These are phyloP conservation scores for Phrixothrix hirtus DNA, from an alignment of 2,888 invertebrate genomes.

Conservation along the genomic window DNA sequence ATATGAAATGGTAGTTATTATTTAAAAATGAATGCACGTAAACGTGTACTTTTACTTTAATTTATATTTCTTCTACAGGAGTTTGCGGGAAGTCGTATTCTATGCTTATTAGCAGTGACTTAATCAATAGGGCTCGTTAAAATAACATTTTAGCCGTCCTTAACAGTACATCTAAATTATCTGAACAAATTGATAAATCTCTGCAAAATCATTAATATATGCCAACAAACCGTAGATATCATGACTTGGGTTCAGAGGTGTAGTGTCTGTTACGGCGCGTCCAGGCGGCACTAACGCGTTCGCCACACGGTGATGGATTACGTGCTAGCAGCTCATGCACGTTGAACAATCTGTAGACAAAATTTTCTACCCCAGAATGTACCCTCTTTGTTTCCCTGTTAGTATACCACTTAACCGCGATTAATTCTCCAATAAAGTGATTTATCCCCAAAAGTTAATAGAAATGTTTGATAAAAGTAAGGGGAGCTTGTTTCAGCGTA, in stretches of 20 bases:
- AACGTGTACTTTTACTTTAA: background rate
- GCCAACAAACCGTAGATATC: conserved; percentile 24
- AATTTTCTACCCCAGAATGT: conserved; percentile 18
- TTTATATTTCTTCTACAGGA: background rate
- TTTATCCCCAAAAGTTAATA: conserved; percentile 16
- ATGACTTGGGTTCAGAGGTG: conserved; percentile 18
- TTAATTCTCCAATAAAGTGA: conserved; percentile 15
- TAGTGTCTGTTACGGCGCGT: conserved; percentile 22
- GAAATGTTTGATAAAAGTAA: no score
- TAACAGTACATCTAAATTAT: conserved; percentile 21
- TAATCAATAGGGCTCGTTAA: background rate
- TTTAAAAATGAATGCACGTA: background rate
- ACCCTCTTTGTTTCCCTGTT: conserved; percentile 20
- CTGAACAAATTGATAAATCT: conserved; percentile 22
- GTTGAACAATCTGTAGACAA: conserved; percentile 20
- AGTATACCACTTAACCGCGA: conserved; percentile 24
- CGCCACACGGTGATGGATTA: conserved; percentile 31
- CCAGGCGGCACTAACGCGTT: conserved; percentile 31
- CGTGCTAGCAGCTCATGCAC: conserved; percentile 22
- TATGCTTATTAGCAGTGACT: background rate
- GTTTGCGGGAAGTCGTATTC: background rate
- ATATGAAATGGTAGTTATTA: background rate
- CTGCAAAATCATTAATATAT: conserved; percentile 17
- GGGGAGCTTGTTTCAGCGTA: no score
- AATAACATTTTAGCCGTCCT: conserved; percentile 3